phyloP scores from a whole-genome alignment of 1,140 invertebrate genomes.

The Zaprionus gabonicus region DNA sequence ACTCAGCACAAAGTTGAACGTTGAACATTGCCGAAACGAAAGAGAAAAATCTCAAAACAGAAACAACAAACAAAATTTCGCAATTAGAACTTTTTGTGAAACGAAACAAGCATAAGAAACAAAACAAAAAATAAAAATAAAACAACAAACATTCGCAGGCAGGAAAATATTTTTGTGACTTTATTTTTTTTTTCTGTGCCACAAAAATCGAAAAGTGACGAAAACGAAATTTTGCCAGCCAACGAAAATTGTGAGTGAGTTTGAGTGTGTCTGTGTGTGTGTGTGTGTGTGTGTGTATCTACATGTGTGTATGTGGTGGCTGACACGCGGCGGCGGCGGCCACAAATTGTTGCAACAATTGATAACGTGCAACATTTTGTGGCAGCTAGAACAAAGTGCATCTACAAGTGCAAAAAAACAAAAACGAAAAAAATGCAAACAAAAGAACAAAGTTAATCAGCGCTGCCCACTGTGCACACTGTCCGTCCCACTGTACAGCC shows the following conservation, averaged over 20 bases:
- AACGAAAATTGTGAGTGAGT: slow-evolving; percentile 38
- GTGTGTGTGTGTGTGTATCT: slow-evolving; percentile 33
- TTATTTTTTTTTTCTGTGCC: slow-evolving; percentile 18
- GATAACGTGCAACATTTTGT: slow-evolving; percentile 17
- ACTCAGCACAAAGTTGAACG: slow-evolving; percentile 48
- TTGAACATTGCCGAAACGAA: neutral
- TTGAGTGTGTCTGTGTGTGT: slow-evolving; percentile 18
- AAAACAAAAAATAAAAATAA: neutral
- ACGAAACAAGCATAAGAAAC: neutral
- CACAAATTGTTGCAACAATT: slow-evolving; percentile 35
- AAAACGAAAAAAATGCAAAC: slow-evolving; percentile 15
- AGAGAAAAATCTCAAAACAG: slow-evolving; percentile 21
- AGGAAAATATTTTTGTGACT: neutral
- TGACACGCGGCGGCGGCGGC: slow-evolving; percentile 18
- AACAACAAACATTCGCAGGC: neutral
- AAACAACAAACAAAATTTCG: neutral
- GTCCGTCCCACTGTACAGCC: neutral
- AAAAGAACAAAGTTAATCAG: too few species aligned
- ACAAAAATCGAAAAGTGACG: slow-evolving; percentile 33
- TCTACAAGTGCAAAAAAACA: slow-evolving; percentile 59
- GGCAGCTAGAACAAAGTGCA: slow-evolving; percentile 42
- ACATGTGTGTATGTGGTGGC: slow-evolving; percentile 54
- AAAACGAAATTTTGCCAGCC: slow-evolving; percentile 24
- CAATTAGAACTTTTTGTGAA: slow-evolving; percentile 1
- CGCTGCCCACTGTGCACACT: slow-evolving; percentile 7